Conservation (phyloP, 1,140 invertebrate genomes). For the Formica selysi region DNA sequence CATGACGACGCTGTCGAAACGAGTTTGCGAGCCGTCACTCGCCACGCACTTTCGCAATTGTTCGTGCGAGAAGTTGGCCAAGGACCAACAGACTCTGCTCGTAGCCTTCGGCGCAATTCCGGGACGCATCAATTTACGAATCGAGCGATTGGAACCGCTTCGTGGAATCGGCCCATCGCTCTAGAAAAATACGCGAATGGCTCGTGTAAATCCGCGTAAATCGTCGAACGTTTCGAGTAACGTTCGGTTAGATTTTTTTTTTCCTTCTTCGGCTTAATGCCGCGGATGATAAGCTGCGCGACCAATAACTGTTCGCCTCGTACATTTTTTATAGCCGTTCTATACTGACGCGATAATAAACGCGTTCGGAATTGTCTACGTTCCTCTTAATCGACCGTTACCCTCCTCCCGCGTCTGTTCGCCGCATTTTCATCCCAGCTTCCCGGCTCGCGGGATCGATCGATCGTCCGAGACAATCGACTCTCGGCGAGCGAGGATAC, state of each 20-base stretch:
- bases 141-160: neutral
- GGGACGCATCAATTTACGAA: conserved; percentile 2
- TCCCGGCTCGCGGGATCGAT: conserved; percentile 59
- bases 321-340: conserved; percentile 8
- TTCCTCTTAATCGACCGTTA: conserved; percentile 48
- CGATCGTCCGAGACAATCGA: conserved; percentile 79
- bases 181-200: neutral
- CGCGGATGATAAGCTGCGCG: neutral
- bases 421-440: neutral
- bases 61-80: conserved; percentile 41
- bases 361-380: conserved; percentile 26
- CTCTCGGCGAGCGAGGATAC: conserved; percentile 75
- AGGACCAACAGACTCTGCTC: conserved; percentile 22
- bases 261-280: neutral
- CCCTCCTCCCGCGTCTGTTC: neutral
- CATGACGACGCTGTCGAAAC: conserved; percentile 17
- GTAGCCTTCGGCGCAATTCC: conserved; percentile 26
- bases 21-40: conserved; percentile 14
- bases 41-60: conserved; percentile 42
- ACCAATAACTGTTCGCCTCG: conserved; percentile 15
- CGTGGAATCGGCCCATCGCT: neutral
- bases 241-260: neutral
- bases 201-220: neutral
- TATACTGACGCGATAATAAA: conserved; percentile 41
- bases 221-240: neutral